Evolutionary conservation across 1,140 invertebrate species (phyloP), one percentile per base, ranked within the genome.

Genomic region (Goniozus legneri): DNA sequence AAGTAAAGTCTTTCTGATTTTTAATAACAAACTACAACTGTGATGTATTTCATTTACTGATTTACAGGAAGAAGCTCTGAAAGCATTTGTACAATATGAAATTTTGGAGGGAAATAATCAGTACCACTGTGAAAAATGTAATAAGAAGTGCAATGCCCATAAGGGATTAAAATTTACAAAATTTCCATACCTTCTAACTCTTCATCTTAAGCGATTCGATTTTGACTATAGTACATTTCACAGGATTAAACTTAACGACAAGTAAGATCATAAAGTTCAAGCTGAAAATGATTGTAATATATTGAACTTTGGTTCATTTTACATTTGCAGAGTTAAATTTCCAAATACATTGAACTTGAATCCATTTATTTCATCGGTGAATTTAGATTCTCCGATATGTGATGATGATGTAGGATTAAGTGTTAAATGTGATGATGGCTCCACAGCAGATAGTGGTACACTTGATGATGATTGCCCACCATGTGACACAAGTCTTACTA

Each of bases 171-270:
- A 92, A 64, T 94, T 95, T 64, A 83, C 84, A 8, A 85, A 86
- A 46, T 92, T 95, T 73, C 92, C 92, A 0, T 95, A 95, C 69
- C 74, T 96, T 35, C 72, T 96, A 12, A 92, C 90, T 1, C 71
- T 96, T 48, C 92, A 95, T 65, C 76, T 96, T 42, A 95, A 94
- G 70, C 79, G 92, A 46, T 95, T 95, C 73, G 91, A 94, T 73
- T 95, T 94, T 74, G 92, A 95, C 69, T 93, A 92, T 58, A 82
- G 82, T 41, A 90, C 86, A 8, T 83, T 91, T 73, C 88, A 90
- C 64, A 79, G 92, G 49, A 91, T 95, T 47, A 96, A 96, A 75
- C 76, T 95, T 15, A 95, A 95, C 76, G 91, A 96, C 71, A 89
- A 85, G 90, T 93, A 75, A 77, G 79, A 60, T 3, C 18, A 12